These are phyloP conservation scores for Oreotrochilus melanogaster DNA, from an alignment of 2,113 vertebrate genomes.

Conservation along the genomic window DNA sequence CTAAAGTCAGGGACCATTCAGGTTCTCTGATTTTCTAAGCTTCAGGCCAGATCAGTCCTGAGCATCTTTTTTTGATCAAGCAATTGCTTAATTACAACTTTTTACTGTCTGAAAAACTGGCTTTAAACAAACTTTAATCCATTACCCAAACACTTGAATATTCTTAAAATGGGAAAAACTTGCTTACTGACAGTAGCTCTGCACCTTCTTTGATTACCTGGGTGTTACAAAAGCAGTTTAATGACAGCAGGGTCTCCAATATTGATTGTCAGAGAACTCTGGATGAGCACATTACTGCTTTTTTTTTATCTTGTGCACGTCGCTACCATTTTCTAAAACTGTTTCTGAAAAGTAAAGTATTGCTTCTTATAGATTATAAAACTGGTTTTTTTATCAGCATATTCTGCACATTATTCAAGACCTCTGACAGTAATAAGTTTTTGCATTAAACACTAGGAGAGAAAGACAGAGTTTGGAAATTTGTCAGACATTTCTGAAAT, in stretches of 20 bases:
- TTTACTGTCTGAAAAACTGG: background rate
- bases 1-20: background rate
- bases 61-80: background rate
- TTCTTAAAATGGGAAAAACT: background rate
- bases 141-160: background rate
- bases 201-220: background rate
- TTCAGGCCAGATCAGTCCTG: background rate
- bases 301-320: background rate
- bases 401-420: background rate
- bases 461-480: background rate
- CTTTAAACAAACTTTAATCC: background rate
- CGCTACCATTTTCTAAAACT: background rate
- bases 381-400: background rate
- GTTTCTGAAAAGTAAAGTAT: background rate
- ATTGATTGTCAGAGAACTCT: background rate
- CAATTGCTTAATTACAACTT: background rate
- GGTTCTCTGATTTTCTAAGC: background rate
- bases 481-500: background rate
- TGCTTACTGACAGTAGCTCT: background rate
- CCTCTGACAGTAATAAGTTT: background rate
- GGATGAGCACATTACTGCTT: background rate
- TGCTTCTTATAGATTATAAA: background rate
- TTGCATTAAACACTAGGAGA: background rate
- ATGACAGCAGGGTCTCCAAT: background rate
- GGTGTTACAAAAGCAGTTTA: background rate